Conservation (phyloP, 2,797 vertebrate genomes). For the Gadopsis bispinosus region DNA sequence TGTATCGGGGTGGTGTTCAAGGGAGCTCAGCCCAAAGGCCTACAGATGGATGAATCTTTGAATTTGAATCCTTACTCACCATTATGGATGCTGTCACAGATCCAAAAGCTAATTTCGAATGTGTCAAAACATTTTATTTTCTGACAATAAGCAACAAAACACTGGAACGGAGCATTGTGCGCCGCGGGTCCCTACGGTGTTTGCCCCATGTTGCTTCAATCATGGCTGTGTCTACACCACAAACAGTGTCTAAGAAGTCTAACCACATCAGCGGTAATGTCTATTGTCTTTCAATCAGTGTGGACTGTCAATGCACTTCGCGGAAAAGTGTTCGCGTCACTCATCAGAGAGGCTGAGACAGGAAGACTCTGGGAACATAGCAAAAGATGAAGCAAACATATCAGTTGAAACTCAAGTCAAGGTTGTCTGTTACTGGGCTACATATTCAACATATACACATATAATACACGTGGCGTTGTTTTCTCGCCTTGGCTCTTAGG, state of each 20-base stretch:
- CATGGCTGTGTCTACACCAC: neutral
- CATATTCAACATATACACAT: too few relatives aligned
- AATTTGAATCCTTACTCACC: neutral
- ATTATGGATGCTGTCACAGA: too few relatives aligned
- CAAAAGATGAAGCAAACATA: neutral
- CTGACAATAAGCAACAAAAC: constrained; percentile 10
- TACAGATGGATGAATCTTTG: neutral
- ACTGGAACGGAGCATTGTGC: neutral
- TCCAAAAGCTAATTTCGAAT: neutral
- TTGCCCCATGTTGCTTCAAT: constrained; percentile 19
- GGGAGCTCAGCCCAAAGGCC: neutral
- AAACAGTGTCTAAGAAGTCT: constrained; percentile 2
- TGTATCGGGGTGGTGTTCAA: too few relatives aligned
- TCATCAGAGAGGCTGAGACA: constrained; percentile 23
- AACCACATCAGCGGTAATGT: constrained; percentile 27
- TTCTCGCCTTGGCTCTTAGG: neutral
- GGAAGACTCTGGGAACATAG: constrained; percentile 9
- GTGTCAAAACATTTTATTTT: constrained; percentile 7
- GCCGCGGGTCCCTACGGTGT: neutral
- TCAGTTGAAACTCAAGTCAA: neutral
- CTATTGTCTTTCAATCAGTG: constrained; percentile 35
- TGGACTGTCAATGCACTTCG: constrained; percentile 8
- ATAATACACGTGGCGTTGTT: too few relatives aligned
- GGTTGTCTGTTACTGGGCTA: neutral
- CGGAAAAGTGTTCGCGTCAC: neutral